phyloP scores from a whole-genome alignment of 2,113 vertebrate genomes.

The Hippocampus abdominalis region DNA sequence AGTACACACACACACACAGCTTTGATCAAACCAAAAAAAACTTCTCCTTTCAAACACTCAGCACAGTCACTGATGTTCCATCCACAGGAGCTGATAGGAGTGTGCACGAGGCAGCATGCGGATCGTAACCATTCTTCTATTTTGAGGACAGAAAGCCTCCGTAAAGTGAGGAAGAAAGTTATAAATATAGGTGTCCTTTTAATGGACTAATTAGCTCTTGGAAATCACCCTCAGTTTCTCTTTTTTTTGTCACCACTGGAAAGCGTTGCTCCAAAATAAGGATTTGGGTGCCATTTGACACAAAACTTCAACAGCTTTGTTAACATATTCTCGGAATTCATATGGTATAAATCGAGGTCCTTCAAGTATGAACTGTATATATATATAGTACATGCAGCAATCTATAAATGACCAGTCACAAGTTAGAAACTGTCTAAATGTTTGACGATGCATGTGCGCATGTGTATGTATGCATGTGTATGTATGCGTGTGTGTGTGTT shows the following conservation, averaged over 20 bases:
- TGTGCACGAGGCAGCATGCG: conserved; percentile 21
- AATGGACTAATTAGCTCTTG: background rate
- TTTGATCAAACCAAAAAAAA: conserved; percentile 53
- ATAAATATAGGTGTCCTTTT: background rate
- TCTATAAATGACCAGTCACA: no score
- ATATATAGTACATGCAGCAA: no score
- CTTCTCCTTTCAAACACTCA: conserved; percentile 49
- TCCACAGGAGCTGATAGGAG: conserved; percentile 28
- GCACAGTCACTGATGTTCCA: conserved; percentile 53
- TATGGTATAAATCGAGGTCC: no score
- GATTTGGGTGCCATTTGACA: background rate
- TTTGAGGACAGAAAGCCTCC: conserved; percentile 17
- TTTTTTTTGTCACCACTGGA: conserved; percentile 25
- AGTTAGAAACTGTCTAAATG: no score
- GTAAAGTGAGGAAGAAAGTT: conserved; percentile 4
- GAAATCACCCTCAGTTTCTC: conserved; percentile 24
- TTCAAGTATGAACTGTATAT: no score
- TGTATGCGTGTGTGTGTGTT: no score
- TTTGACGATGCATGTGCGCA: no score
- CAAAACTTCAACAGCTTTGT: background rate
- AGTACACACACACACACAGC: conserved; percentile 25
- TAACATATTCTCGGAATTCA: no score
- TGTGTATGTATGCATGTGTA: no score
- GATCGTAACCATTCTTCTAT: conserved; percentile 26
- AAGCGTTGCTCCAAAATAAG: conserved; percentile 16